Percentiles rank a stretch among this genome's conserved stretches.
phyloP scores from a whole-genome alignment of 2,888 invertebrate genomes.

The Xanthorhoe designata region DNA sequence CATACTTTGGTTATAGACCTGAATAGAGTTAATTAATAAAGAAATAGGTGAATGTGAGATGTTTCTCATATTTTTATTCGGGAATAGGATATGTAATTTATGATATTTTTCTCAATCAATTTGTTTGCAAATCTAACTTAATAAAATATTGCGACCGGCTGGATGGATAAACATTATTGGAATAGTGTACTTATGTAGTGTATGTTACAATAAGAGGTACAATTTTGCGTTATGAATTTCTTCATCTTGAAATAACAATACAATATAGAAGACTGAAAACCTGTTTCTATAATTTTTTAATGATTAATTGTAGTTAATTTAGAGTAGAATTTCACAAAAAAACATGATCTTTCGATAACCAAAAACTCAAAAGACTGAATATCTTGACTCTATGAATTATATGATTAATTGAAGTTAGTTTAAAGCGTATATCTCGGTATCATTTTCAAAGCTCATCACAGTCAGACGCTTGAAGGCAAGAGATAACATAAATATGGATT shows the following conservation, averaged over 20 bases:
- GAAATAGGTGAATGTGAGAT: not conserved
- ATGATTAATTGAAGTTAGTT: not conserved
- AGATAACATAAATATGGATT: constrained; percentile 19
- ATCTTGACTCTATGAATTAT: not conserved
- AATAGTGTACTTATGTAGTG: no score
- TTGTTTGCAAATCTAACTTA: not conserved
- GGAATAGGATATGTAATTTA: not conserved
- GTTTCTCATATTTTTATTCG: not conserved
- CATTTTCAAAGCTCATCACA: not conserved
- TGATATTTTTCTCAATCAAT: not conserved
- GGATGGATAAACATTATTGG: no score
- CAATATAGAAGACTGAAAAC: no score
- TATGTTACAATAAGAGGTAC: no score
- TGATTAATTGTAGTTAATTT: no score
- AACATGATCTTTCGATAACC: no score
- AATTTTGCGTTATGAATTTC: no score
- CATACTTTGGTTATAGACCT: constrained; percentile 53
- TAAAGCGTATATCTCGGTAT: not conserved
- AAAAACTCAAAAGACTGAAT: not conserved
- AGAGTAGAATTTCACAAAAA: no score
- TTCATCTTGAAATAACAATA: no score
- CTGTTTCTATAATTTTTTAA: no score
- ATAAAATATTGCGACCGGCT: no score
- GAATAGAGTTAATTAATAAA: constrained; percentile 46
- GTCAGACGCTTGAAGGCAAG: not conserved